Base-by-base conservation (phyloP, 2,113 vertebrate species). In the Pygoscelis adeliae region DNA sequence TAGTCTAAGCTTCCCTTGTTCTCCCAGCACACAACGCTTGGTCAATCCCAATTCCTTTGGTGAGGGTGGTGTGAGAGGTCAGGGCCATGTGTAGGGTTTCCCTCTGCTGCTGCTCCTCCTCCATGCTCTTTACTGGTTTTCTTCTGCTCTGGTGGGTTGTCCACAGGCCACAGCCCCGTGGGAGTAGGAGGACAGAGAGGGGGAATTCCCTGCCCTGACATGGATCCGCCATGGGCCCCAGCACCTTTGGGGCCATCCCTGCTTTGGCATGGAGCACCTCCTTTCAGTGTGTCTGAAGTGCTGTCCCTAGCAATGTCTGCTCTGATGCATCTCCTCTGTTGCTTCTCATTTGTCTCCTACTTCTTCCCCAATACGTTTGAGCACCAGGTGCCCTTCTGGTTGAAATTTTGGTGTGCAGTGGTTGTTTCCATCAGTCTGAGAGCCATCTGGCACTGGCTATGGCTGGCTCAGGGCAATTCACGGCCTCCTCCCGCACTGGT, bases 1-100 rank as follows among this genome's bases (percentile, higher is more conserved):
- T 65, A 22, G 22, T 25, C 25, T 82, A 22, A 46, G 23, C 4
- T 61, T 17, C 36, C 6, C 7, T 52, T 73, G 29, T 52, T 82
- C 20, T 73, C 22, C 36, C 32, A 13, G 1, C 36, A 44, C 2
- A 2, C 13, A n/a, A 18, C 0, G 1, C 7, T 11, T 3, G 4
- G 52, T 67, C 13, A 53, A 3, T 72, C 47, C 17, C 11, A 52
- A 2, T 42, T 69, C 44, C 22, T 81, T 82, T 82, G 13, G 11
- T 65, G 38, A 85, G 22, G 14, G 14, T 4, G 1, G 11, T 20
- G 5, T 2, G 18, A 81, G 58, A 77, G 0, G 0, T 58, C 21
- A 47, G 50, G 15, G 26, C 14, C 32, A 2, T 20, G 13, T 59
- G 18, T 25, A 56, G 20, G 30, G 3, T 32, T 91, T 87, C 36